Percentiles rank a stretch among this genome's conserved stretches.
Evolutionary conservation across 1,140 invertebrate genomes (phyloP).

Genomic region (Drosophila gunungcola): DNA sequence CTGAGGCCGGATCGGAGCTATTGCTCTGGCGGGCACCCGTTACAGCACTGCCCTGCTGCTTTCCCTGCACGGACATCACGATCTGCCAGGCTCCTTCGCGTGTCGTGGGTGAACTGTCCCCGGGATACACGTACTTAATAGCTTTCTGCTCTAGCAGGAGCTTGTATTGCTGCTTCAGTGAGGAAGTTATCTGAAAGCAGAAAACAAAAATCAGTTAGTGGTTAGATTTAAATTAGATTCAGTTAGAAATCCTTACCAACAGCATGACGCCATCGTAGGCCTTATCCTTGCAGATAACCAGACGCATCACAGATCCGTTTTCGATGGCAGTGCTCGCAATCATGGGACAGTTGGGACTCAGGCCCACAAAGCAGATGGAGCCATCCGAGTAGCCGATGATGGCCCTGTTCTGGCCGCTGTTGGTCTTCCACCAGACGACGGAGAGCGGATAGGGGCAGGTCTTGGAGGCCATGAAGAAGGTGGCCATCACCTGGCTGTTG

Average conservation of each 20-base stretch:
- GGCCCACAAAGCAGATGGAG: slow-evolving; percentile 89
- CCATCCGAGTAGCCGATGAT: slow-evolving; percentile 90
- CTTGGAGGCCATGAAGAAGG: slow-evolving; percentile 85
- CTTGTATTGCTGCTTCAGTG: slow-evolving; percentile 88
- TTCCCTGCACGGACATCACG: slow-evolving; percentile 74
- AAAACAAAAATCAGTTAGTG: too few species aligned
- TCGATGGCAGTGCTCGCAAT: slow-evolving; percentile 88
- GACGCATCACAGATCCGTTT: slow-evolving; percentile 86
- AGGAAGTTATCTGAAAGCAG: slow-evolving; percentile 87
- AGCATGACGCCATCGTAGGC: slow-evolving; percentile 88
- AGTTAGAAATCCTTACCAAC: slow-evolving; percentile 85
- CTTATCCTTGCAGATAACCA: slow-evolving; percentile 89
- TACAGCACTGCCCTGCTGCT: slow-evolving; percentile 24
- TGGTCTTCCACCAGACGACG: slow-evolving; percentile 90
- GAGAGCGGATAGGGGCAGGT: slow-evolving; percentile 86
- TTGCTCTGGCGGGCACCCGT: slow-evolving; percentile 69
- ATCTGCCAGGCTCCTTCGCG: slow-evolving; percentile 84
- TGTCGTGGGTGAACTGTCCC: slow-evolving; percentile 83
- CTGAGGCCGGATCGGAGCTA: slow-evolving; percentile 79
- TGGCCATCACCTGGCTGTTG: slow-evolving; percentile 84
- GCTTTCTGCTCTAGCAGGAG: slow-evolving; percentile 88
- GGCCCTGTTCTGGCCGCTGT: slow-evolving; percentile 86
- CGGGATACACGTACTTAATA: slow-evolving; percentile 87
- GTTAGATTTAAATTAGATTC: too few species aligned
- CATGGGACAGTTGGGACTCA: slow-evolving; percentile 88